Evolutionary conservation across 2,888 invertebrate genomes (phyloP), one percentile per base, ranked within the genome.

Genomic region (Luperina testacea): DNA sequence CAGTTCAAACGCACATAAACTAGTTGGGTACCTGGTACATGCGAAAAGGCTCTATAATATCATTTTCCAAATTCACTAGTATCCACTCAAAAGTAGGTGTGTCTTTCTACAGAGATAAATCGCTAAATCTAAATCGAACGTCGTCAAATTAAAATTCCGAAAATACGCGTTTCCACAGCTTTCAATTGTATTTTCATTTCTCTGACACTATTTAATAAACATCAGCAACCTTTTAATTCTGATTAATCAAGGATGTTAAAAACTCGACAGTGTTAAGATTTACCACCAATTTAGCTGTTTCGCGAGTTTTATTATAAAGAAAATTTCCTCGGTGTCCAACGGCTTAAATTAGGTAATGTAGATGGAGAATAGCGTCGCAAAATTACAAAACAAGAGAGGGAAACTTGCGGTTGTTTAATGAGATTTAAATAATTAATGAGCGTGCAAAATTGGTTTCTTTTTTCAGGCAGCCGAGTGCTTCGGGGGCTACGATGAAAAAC

Each of bases 401-500:
- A 94, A 94, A 94, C 93, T 95, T 95, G 94, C 94, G 94, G 94
- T 93, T 95, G 96, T 95, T 96, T 96, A 96, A 96, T 96, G 95
- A 96, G 95, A 96, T 97, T 97, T 97, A 96, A 97, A 97, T 97
- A 97, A 97, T 97, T 97, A 97, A 97, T 97, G 96, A 96, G 96
- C 95, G 95, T 94, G 94, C 95, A 95, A 96, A 96, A 97, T 97
- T 96, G 95, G 95, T 95, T 96, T 96, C 94, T 95, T 95, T 96
- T 96, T 95, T 94, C 94, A 95, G 94, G 92, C 90, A 90, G 90
- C 89, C 82, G 91, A 92, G 91, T 92, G 91, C 91, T 94, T 92
- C 90, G 92, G 95, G 95, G 95, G 93, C 90, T 88, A 92, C 89
- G 94, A 95, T 94, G 95, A 95, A 95, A 94, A 95, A 95, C 94